These are phyloP conservation scores for Zaprionus gabonicus DNA, from an alignment of 1,140 invertebrate genomes.

Conservation along the genomic window DNA sequence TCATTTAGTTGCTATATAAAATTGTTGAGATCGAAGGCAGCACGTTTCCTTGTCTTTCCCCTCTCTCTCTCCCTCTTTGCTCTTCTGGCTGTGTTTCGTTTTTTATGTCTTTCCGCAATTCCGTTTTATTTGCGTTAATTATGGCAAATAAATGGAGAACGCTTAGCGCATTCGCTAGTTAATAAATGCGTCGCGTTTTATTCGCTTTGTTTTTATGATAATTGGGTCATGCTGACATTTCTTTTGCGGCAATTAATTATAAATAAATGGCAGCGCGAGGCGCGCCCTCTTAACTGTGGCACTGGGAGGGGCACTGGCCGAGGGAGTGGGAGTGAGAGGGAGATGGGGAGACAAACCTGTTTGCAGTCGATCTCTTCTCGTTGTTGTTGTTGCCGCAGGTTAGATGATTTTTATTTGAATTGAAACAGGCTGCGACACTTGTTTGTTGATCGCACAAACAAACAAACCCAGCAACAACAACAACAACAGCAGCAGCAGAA, in stretches of 20 bases:
- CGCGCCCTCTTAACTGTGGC: conserved; percentile 3
- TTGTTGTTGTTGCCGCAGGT: conserved; percentile 37
- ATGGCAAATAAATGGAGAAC: conserved; percentile 10
- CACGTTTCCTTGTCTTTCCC: neutral
- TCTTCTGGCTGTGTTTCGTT: conserved; percentile 9
- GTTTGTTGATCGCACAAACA: conserved; percentile 51
- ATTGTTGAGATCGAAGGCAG: neutral
- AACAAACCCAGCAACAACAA: conserved; percentile 51
- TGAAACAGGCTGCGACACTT: conserved; percentile 73
- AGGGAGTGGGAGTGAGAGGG: neutral
- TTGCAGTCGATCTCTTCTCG: conserved; percentile 60
- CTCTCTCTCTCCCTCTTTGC: neutral
- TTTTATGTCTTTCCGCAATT: conserved; percentile 7
- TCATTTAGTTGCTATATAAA: neutral
- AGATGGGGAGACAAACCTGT: conserved; percentile 56
- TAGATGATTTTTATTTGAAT: conserved; percentile 60
- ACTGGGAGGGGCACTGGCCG: neutral
- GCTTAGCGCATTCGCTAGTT: conserved; percentile 20
- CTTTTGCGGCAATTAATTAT: conserved; percentile 51
- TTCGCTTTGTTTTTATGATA: conserved; percentile 33
- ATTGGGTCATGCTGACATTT: conserved; percentile 65
- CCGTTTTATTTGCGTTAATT: conserved; percentile 7
- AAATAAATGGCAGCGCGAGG: conserved; percentile 39
- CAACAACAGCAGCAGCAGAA: conserved; percentile 32
- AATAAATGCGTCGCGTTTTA: conserved; percentile 30